A percentile compares a stretch with the other conserved stretches of the same genome.
phyloP scores from a whole-genome alignment of 2,113 vertebrate species.

The Bombycilla garrulus region DNA sequence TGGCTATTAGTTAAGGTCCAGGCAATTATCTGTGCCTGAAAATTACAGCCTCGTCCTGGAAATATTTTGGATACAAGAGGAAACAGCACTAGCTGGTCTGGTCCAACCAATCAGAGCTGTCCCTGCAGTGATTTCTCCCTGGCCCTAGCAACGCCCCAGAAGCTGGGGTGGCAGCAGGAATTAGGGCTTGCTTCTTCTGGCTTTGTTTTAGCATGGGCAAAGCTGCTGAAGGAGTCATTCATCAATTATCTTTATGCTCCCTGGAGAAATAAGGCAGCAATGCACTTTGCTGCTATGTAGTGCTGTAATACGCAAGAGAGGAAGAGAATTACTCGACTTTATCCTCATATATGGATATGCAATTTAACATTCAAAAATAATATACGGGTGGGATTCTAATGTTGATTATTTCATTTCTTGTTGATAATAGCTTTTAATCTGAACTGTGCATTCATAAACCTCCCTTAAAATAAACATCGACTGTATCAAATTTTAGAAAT shows the following conservation, averaged over 20 bases:
- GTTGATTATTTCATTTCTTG: background rate
- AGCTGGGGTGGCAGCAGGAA: fast-evolving
- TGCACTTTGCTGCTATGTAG: background rate
- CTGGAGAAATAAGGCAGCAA: background rate
- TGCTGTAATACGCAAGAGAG: background rate
- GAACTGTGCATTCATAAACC: background rate
- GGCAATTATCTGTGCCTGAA: background rate
- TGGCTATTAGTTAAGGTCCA: background rate
- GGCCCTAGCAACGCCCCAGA: background rate
- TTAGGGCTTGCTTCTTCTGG: background rate
- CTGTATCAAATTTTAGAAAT: background rate
- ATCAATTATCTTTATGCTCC: background rate
- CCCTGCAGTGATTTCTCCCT: fast-evolving
- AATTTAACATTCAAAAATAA: background rate
- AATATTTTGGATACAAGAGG: background rate
- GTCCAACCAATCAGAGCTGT: background rate
- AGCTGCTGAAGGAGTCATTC: background rate
- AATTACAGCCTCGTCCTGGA: background rate
- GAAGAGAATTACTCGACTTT: background rate
- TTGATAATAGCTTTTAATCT: background rate
- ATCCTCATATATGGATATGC: background rate
- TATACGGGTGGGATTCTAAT: background rate
- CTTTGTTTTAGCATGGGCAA: background rate
- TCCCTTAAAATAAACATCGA: background rate
- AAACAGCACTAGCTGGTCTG: background rate